Percentiles rank a stretch among this genome's conserved stretches.
Conservation (phyloP, 1,140 invertebrate genomes). For the Meteorus sp. region DNA sequence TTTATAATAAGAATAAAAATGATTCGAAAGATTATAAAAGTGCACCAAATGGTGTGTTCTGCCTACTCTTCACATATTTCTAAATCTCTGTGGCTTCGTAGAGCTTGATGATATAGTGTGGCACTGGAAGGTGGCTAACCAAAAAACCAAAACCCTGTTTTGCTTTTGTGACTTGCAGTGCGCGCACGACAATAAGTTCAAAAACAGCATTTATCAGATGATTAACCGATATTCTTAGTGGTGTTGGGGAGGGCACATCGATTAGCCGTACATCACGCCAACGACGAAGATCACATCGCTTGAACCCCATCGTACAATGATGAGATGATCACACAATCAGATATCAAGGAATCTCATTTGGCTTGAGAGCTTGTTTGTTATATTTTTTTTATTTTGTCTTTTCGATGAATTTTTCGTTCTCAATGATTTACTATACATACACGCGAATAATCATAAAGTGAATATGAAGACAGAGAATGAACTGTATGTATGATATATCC, state of each 20-base stretch:
- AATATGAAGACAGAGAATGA: too few species aligned
- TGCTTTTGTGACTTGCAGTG: slow-evolving; percentile 57
- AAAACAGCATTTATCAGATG: slow-evolving; percentile 62
- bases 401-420: too few species aligned
- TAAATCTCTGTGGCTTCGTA: not conserved
- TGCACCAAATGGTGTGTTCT: too few species aligned
- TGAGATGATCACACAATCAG: slow-evolving; percentile 30
- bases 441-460: too few species aligned
- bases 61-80: too few species aligned
- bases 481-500: not conserved
- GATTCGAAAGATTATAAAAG: not conserved
- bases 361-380: slow-evolving; percentile 15
- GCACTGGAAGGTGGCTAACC: slow-evolving; percentile 44
- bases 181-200: slow-evolving; percentile 58
- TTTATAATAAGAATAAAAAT: too few species aligned
- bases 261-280: slow-evolving; percentile 47
- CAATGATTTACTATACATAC: too few species aligned
- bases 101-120: slow-evolving; percentile 9
- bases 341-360: not conserved
- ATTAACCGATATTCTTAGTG: slow-evolving; percentile 62
- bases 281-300: slow-evolving; percentile 51
- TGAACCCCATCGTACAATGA: slow-evolving; percentile 52
- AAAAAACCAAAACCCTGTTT: slow-evolving; percentile 39
- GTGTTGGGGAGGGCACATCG: slow-evolving; percentile 48
- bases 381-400: too few species aligned